These are phyloP conservation scores for Anneissia japonica DNA, from an alignment of 35 echinoderm and acorn worm species.

Conservation along the genomic window DNA sequence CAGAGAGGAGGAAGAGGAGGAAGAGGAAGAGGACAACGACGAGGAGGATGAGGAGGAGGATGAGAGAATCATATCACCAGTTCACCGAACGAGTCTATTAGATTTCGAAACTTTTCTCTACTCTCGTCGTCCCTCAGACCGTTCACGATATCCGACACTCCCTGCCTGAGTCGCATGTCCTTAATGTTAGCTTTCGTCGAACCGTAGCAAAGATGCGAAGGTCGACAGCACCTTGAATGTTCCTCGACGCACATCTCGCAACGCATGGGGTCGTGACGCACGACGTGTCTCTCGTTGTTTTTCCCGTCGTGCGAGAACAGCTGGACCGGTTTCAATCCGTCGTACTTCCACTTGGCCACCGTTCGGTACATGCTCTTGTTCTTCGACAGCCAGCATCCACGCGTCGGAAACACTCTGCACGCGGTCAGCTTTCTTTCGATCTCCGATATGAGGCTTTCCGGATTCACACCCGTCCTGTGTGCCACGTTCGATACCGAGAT, in stretches of 20 bases:
- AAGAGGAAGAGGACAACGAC: too few relatives aligned
- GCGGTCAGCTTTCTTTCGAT: neutral
- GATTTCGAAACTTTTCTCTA: neutral
- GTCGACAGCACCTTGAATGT: neutral
- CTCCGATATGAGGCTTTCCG: neutral
- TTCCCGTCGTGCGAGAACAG: neutral
- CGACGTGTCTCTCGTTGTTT: neutral
- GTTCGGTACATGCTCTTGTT: neutral
- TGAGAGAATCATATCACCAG: too few relatives aligned
- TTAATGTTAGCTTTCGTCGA: neutral
- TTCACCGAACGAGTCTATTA: neutral
- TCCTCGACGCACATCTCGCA: neutral
- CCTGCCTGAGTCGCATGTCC: neutral
- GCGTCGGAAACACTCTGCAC: neutral
- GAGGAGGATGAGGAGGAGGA: too few relatives aligned
- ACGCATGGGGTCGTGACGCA: neutral
- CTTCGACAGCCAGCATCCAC: neutral
- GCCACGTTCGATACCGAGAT: neutral
- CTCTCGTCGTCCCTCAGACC: neutral
- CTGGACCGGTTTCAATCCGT: neutral
- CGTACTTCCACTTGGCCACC: neutral
- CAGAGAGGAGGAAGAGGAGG: too few relatives aligned
- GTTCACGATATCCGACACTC: neutral
- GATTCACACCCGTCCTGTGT: neutral
- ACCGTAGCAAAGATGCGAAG: neutral